phyloP scores from a whole-genome alignment of 1,140 invertebrate species.

The Neuroterus valhalla region DNA sequence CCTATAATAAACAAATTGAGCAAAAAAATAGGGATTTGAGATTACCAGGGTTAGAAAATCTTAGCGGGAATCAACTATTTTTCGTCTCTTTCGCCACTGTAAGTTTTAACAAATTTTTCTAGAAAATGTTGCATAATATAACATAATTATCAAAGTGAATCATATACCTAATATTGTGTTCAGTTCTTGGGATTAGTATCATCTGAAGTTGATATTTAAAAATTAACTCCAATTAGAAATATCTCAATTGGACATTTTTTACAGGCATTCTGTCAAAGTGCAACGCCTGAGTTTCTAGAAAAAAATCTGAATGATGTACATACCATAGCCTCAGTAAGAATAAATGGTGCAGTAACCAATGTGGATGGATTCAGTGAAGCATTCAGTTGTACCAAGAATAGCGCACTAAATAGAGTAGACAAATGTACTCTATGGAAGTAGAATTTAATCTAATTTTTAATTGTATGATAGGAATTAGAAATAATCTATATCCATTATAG shows the following conservation, averaged over 20 bases:
- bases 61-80: slow-evolving; percentile 37
- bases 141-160: not conserved
- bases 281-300: not conserved
- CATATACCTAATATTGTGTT: not conserved
- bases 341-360: slow-evolving; percentile 19
- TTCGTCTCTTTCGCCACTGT: slow-evolving; percentile 42
- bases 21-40: slow-evolving; percentile 22
- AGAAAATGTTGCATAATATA: not conserved
- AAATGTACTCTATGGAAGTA: not conserved
- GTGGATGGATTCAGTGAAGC: slow-evolving; percentile 14
- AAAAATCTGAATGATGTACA: not conserved
- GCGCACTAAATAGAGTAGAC: not conserved
- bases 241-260: not conserved
- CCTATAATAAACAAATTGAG: slow-evolving; percentile 30
- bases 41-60: slow-evolving; percentile 37
- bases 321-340: not conserved
- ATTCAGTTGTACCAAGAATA: not conserved
- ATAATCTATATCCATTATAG: too few species aligned
- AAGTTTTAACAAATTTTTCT: slow-evolving; percentile 14
- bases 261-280: not conserved
- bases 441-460: not conserved
- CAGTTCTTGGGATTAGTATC: not conserved
- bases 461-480: too few species aligned
- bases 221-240: not conserved
- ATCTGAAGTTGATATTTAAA: not conserved